Conservation (phyloP, 1,140 invertebrate species). For the Dermatophagoides farinae region DNA sequence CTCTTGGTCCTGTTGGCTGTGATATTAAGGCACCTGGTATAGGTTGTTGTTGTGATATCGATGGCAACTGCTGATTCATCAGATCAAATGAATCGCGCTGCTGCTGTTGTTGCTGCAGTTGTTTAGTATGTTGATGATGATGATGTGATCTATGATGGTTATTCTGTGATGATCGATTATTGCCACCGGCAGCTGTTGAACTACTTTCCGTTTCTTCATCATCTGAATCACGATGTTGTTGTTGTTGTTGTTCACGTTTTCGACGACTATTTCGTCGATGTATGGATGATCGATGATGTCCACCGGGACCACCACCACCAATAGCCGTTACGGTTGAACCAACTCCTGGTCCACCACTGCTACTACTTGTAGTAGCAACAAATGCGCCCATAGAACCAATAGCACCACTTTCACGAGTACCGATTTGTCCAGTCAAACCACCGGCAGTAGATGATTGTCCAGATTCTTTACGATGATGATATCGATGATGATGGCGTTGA, state of each 20-base stretch:
- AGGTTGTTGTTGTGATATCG: neutral
- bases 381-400: too few relatives aligned
- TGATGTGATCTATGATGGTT: neutral
- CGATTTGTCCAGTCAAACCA: too few relatives aligned
- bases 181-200: constrained; percentile 8
- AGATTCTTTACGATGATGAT: neutral
- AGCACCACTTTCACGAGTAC: too few relatives aligned
- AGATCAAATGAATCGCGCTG: neutral
- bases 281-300: too few relatives aligned
- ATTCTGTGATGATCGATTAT: constrained; percentile 18
- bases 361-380: too few relatives aligned
- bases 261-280: neutral
- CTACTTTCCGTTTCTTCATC: constrained; percentile 19
- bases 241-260: neutral
- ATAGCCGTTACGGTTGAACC: neutral
- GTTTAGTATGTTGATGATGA: neutral
- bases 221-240: neutral
- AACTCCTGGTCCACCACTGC: neutral
- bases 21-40: constrained; percentile 14
- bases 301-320: neutral
- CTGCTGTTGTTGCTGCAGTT: neutral
- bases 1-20: constrained; percentile 16
- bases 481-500: neutral
- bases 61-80: neutral
- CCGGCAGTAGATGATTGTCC: neutral